A percentile compares a stretch with the other conserved stretches of the same genome.
phyloP scores from a whole-genome alignment of 2,797 vertebrate species.

The Acridotheres tristis region DNA sequence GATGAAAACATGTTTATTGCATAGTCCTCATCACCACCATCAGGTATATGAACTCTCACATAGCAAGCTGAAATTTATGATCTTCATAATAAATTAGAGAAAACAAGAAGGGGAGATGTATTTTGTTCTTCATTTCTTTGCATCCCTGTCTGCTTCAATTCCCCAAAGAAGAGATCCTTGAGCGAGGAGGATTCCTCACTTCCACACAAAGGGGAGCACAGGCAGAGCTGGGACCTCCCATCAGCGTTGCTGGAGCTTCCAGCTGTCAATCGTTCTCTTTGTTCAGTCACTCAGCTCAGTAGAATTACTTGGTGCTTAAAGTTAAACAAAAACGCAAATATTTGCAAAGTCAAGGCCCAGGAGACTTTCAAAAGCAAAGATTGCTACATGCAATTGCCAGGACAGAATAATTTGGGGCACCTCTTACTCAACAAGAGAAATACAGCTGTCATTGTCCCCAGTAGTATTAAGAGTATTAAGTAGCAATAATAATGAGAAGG shows the following conservation, averaged over 20 bases:
- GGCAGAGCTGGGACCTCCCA: not conserved
- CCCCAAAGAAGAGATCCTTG: not conserved
- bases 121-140: not conserved
- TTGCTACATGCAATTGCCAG: not conserved
- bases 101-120: not conserved
- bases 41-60: not conserved
- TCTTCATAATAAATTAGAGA: not conserved
- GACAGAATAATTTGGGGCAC: not conserved
- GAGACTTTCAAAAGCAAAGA: not conserved
- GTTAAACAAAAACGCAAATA: not conserved
- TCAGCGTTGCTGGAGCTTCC: not conserved
- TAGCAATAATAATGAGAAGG: not conserved
- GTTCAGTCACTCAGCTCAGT: not conserved
- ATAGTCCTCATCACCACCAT: not conserved
- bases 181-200: not conserved
- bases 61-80: not conserved
- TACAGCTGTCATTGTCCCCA: rapidly evolving
- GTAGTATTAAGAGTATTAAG: not conserved
- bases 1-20: not conserved
- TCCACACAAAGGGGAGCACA: not conserved
- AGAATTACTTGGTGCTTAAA: not conserved
- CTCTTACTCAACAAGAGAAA: not conserved
- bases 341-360: not conserved
- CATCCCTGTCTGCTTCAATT: not conserved
- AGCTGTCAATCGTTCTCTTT: not conserved